These are phyloP conservation scores for Torymus auratus DNA, from an alignment of 2,888 invertebrate species.

Conservation along the genomic window DNA sequence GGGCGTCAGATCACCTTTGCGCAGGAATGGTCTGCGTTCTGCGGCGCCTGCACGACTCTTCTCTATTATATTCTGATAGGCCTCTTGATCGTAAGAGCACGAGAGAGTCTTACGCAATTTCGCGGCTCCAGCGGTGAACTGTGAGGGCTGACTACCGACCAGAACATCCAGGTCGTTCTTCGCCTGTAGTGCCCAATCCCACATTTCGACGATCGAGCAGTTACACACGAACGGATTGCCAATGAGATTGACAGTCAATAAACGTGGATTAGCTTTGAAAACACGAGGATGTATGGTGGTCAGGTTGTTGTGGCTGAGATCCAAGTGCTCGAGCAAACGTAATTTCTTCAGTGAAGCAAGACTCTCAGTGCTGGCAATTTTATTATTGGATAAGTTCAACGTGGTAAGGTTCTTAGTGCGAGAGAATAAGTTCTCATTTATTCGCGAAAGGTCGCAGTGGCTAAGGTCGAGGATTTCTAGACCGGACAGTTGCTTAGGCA, in stretches of 20 bases:
- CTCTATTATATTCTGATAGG: constrained; percentile 69
- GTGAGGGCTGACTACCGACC: constrained; percentile 82
- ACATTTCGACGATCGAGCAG: constrained; percentile 84
- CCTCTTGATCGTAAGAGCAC: constrained; percentile 81
- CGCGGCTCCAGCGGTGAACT: constrained; percentile 81
- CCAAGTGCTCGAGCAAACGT: constrained; percentile 80
- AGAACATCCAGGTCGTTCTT: constrained; percentile 82
- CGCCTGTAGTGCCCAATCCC: constrained; percentile 85
- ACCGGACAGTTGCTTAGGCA: constrained; percentile 83
- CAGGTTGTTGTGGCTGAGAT: constrained; percentile 82
- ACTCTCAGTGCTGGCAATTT: constrained; percentile 78
- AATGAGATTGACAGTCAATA: constrained; percentile 81
- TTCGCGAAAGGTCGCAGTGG: constrained; percentile 81
- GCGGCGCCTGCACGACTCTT: constrained; percentile 78
- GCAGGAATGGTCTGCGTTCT: constrained; percentile 80
- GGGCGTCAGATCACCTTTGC: constrained; percentile 80
- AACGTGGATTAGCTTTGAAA: constrained; percentile 79
- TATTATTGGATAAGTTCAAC: constrained; percentile 81
- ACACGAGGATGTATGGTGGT: constrained; percentile 80
- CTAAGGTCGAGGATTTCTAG: constrained; percentile 82
- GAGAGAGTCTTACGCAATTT: constrained; percentile 82
- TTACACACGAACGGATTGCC: constrained; percentile 85
- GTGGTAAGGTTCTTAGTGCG: constrained; percentile 82
- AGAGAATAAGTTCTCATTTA: constrained; percentile 81
- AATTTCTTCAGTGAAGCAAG: constrained; percentile 80